Evolutionary conservation across 37 sponge, comb jelly and placozoan genomes (phyloP).

Genomic region (Theonella swinhoei): DNA sequence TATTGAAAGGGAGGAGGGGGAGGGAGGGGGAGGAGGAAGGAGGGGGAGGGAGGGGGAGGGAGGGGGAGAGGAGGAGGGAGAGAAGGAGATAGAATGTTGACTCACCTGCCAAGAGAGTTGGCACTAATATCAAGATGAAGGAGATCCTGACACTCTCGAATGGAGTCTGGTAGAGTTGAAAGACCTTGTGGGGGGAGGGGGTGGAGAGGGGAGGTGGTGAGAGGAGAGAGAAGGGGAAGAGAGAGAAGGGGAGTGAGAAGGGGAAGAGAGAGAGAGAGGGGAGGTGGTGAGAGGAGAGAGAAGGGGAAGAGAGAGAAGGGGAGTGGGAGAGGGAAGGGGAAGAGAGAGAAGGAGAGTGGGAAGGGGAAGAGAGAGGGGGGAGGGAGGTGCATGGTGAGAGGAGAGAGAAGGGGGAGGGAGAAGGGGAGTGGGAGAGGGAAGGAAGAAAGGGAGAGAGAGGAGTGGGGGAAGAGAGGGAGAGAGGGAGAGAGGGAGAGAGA

Average conservation of each 20-base stretch:
- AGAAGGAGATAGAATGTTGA: neutral
- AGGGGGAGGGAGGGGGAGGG: neutral
- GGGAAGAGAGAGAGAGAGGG: neutral
- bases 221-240: conserved; percentile 9
- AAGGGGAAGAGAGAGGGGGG: too few relatives aligned
- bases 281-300: neutral
- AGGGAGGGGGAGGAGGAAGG: neutral
- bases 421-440: too few relatives aligned
- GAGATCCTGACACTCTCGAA: conserved; percentile 62
- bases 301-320: conserved; percentile 20
- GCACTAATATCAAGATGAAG: conserved; percentile 50
- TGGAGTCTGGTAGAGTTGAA: conserved; percentile 40
- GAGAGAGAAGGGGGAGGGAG: too few relatives aligned
- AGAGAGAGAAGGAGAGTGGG: neutral
- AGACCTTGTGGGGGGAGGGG: conserved; percentile 23
- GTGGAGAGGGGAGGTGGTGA: neutral
- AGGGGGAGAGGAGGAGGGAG: neutral
- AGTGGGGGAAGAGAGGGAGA: too few relatives aligned
- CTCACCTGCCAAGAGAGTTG: conserved; percentile 55
- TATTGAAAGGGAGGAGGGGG: neutral
- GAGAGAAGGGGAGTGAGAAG: conserved; percentile 1
- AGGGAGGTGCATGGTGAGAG: too few relatives aligned
- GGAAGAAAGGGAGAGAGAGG: too few relatives aligned
- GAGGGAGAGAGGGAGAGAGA: conserved; percentile 14
- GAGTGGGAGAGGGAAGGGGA: neutral